phyloP scores from a whole-genome alignment of 1,140 invertebrate genomes.

The Bactericera cockerelli region DNA sequence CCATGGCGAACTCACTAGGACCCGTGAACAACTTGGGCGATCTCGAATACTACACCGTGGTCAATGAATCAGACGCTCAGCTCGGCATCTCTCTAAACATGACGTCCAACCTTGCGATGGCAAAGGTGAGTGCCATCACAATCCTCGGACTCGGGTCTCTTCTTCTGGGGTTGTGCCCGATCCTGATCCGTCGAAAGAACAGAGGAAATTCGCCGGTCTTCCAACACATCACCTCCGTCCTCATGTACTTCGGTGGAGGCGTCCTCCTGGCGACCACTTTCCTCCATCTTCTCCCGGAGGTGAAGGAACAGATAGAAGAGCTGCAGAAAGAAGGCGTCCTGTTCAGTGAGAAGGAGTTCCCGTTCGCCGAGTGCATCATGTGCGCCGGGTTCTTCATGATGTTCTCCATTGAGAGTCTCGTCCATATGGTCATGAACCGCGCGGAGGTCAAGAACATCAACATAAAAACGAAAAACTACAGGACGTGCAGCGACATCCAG shows the following conservation, averaged over 20 bases:
- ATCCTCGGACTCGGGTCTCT: not conserved
- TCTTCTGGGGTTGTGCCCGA: not conserved
- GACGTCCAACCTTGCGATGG: not conserved
- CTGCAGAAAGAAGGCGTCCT: conserved; percentile 6
- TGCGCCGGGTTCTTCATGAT: conserved; percentile 40
- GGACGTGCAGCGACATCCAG: not conserved
- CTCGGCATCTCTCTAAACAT: no score
- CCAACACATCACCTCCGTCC: conserved; percentile 15
- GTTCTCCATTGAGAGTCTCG: conserved; percentile 37
- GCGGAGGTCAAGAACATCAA: not conserved
- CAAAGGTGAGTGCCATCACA: not conserved
- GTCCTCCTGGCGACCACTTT: conserved; percentile 81
- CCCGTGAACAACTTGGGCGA: no score
- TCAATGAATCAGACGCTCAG: not conserved
- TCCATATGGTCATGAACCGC: conserved; percentile 25
- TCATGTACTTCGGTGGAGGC: conserved; percentile 78
- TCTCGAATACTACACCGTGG: not conserved
- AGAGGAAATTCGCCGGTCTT: not conserved
- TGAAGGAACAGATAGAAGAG: conserved; percentile 37
- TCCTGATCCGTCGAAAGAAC: not conserved
- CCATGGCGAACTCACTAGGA: no score
- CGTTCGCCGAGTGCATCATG: conserved; percentile 34
- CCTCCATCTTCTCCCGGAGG: conserved; percentile 77
- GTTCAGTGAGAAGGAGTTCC: conserved; percentile 2
- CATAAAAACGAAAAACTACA: not conserved